These are phyloP conservation scores for Exephanes ischioxanthus DNA, from an alignment of 2,888 invertebrate genomes.

Conservation along the genomic window DNA sequence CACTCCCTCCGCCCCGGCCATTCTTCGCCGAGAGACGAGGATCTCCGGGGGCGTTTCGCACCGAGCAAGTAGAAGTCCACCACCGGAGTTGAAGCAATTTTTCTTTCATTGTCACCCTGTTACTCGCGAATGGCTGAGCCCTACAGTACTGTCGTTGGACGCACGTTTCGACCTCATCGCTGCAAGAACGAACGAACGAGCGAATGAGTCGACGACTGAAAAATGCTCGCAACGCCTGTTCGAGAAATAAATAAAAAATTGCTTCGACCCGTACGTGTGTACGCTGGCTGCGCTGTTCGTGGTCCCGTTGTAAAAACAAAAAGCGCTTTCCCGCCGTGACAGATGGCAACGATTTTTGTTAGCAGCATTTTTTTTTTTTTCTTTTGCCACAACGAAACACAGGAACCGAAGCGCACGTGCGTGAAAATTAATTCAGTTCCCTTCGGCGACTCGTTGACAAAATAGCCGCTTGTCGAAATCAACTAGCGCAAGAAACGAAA, in stretches of 20 bases:
- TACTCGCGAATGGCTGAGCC: neutral
- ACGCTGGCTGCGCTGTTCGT: constrained; percentile 18
- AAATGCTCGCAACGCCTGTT: constrained; percentile 65
- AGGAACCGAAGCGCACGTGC: constrained; percentile 47
- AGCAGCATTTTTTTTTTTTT: constrained; percentile 37
- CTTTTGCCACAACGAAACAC: constrained; percentile 36
- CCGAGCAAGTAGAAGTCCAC: neutral
- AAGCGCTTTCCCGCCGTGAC: constrained; percentile 44
- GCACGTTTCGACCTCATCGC: constrained; percentile 54
- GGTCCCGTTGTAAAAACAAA: constrained; percentile 28
- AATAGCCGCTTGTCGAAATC: constrained; percentile 14
- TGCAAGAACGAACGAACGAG: constrained; percentile 49
- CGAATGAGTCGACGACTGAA: constrained; percentile 57
- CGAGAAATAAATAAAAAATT: constrained; percentile 52
- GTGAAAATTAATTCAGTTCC: constrained; percentile 57
- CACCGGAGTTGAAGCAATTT: constrained; percentile 6
- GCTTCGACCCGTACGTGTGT: constrained; percentile 11
- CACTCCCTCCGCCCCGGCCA: neutral
- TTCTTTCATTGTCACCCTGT: constrained; percentile 25
- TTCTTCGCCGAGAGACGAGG: neutral
- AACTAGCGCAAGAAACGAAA: neutral
- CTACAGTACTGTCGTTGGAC: constrained; percentile 26
- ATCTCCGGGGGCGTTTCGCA: neutral
- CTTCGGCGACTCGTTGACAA: constrained; percentile 28
- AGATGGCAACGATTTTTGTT: constrained; percentile 65